phyloP scores from a whole-genome alignment of 2,113 vertebrate genomes.

The Chlamydotis undulata region DNA sequence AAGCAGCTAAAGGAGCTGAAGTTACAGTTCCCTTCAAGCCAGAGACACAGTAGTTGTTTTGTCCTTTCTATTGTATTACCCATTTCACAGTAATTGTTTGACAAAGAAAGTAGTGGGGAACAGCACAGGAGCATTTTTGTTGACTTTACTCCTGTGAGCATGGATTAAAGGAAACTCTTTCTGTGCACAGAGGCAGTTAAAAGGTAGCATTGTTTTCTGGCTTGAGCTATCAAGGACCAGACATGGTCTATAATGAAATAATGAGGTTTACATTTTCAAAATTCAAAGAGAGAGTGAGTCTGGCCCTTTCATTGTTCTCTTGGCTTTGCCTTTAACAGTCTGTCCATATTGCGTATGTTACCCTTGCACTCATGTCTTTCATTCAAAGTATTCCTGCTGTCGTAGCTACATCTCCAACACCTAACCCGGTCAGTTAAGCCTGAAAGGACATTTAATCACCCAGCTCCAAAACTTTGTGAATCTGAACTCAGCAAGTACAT shows the following conservation, averaged over 20 bases:
- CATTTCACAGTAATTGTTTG: not conserved
- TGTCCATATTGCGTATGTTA: not conserved
- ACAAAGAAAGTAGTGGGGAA: not conserved
- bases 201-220: not conserved
- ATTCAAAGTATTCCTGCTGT: not conserved
- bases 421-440: not conserved
- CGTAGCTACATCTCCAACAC: not conserved
- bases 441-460: not conserved
- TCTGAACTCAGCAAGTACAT: not conserved
- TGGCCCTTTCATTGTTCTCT: not conserved
- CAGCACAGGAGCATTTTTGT: constrained; percentile 1
- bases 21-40: not conserved
- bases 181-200: not conserved
- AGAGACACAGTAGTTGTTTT: constrained; percentile 48
- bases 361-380: not conserved
- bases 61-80: not conserved
- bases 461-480: not conserved
- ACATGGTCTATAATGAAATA: not conserved
- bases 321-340: not conserved
- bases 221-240: not conserved
- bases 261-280: not conserved
- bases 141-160: not conserved
- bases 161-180: not conserved
- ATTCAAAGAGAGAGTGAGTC: not conserved
- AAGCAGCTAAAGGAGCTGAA: not conserved